Evolutionary conservation across 2,113 vertebrate species (phyloP), one percentile per base, ranked within the genome.

Genomic region (Ceyx margarethae): DNA sequence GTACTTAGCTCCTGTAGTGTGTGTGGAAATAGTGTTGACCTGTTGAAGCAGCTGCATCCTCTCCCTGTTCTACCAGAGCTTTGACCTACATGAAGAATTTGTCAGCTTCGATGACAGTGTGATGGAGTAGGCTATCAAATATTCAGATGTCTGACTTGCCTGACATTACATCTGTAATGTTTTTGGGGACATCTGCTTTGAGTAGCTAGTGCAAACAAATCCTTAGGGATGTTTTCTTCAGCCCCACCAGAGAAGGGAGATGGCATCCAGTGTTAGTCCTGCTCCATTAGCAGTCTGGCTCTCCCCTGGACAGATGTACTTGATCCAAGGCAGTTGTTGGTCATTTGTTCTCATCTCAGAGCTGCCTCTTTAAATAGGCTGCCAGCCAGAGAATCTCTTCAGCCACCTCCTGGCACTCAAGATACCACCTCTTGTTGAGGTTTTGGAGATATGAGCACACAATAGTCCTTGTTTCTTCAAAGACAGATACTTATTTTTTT

Each of bases 1-100:
- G 10, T 71, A 8, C 75, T 58, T 80, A 35, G 25, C 51, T 83
- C 26, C 48, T 60, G 31, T 46, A 74, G 61, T 46, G 11, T 22
- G 16, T 65, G 9, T 94, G 66, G 25, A 56, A 77, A 20, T 87
- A 51, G 35, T 89, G 79, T 64, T 81, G 66, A 61, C 78, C 53
- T 88, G 37, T 53, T 84, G 60, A 65, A 90, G 73, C 73, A 64
- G 61, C 84, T 94, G 65, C 54, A 77, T 93, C 82, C 67, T 94
- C 67, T 85, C 54, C 64, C 66, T 87, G 81, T 87, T 81, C 91
- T 74, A 42, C 81, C 46, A 48, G 13, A 2, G 0, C 76, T 87
- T 69, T 90, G 54, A 83, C 67, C 79, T 93, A 33, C 12, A 2
- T 11, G 65, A 76, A 43, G 66, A 85, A 77, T 40, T 89, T 82